Percentiles rank a stretch among this genome's conserved stretches.
phyloP scores from a whole-genome alignment of 37 sponge, comb jelly and placozoan species.

The Aplysina aerophoba region DNA sequence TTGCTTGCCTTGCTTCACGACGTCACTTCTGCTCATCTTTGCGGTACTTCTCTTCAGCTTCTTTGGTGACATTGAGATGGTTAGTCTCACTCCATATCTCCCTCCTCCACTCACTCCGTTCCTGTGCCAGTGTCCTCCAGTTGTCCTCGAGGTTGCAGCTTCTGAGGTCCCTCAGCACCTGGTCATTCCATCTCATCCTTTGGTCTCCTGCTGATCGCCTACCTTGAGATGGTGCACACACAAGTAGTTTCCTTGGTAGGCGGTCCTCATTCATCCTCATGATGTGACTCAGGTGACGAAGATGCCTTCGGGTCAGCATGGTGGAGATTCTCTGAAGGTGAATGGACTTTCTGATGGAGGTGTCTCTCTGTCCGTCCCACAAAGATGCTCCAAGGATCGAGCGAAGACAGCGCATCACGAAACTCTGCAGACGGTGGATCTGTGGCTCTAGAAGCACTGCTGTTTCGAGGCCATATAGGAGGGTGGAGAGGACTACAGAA shows the following conservation, averaged over 20 bases:
- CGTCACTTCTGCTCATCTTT: constrained; percentile 34
- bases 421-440: constrained; percentile 18
- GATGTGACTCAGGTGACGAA: constrained; percentile 14
- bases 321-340: constrained; percentile 13
- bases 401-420: constrained; percentile 22
- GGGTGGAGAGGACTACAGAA: constrained; percentile 22
- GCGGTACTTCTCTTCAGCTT: constrained; percentile 13
- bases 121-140: constrained; percentile 6
- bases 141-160: neutral
- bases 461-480: constrained; percentile 18
- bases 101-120: constrained; percentile 19
- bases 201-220: constrained; percentile 23
- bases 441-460: constrained; percentile 26
- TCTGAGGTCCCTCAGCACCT: constrained; percentile 3
- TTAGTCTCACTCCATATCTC: neutral
- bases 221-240: constrained; percentile 23
- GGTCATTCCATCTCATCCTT: constrained; percentile 27
- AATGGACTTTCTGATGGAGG: constrained; percentile 2
- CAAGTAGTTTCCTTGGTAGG: constrained; percentile 22
- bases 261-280: neutral
- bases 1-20: neutral
- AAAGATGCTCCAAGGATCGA: constrained; percentile 20
- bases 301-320: constrained; percentile 14
- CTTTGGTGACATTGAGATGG: neutral
- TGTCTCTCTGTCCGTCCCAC: constrained; percentile 26